Conservation (phyloP, 2,113 vertebrate species). For the Antigone vipio region DNA sequence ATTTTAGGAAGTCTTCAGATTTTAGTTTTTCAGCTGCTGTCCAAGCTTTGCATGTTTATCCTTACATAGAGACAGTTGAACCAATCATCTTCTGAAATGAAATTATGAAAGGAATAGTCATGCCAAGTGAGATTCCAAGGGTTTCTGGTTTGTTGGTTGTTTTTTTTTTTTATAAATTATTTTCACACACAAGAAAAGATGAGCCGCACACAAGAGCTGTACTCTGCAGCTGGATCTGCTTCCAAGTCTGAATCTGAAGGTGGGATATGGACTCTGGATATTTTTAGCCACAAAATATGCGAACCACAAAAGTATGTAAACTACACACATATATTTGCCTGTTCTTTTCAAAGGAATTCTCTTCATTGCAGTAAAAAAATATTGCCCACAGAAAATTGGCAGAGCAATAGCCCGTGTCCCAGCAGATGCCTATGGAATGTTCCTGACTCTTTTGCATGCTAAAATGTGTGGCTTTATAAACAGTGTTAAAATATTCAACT, state of each 20-base stretch:
- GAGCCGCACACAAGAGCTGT: slow-evolving; percentile 43
- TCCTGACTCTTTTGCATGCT: slow-evolving; percentile 35
- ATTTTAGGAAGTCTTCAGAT: slow-evolving; percentile 59
- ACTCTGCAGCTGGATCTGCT: slow-evolving; percentile 38
- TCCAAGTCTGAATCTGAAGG: slow-evolving; percentile 56
- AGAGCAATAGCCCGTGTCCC: slow-evolving; percentile 21
- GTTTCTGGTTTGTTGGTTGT: slow-evolving; percentile 1
- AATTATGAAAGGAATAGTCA: slow-evolving; percentile 59
- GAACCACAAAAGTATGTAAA: slow-evolving; percentile 74
- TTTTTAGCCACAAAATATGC: slow-evolving; percentile 77
- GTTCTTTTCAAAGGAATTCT: slow-evolving; percentile 69
- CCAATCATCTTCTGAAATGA: slow-evolving; percentile 52
- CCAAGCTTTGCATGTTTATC: slow-evolving; percentile 49
- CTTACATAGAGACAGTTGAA: slow-evolving; percentile 52
- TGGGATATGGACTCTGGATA: slow-evolving; percentile 56
- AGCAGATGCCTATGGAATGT: slow-evolving; percentile 66
- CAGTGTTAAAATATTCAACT: slow-evolving; percentile 14
- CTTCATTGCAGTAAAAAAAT: slow-evolving; percentile 53
- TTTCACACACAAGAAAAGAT: slow-evolving; percentile 68
- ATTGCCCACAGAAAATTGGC: slow-evolving; percentile 63
- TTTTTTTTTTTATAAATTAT: slow-evolving; percentile 55
- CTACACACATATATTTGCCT: slow-evolving; percentile 59
- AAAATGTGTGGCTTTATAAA: slow-evolving; percentile 62
- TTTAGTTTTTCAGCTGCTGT: slow-evolving; percentile 47
- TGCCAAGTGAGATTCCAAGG: slow-evolving; percentile 61